Base-by-base conservation (phyloP, 2,888 invertebrate species). In the Pogonocherus hispidulus region DNA sequence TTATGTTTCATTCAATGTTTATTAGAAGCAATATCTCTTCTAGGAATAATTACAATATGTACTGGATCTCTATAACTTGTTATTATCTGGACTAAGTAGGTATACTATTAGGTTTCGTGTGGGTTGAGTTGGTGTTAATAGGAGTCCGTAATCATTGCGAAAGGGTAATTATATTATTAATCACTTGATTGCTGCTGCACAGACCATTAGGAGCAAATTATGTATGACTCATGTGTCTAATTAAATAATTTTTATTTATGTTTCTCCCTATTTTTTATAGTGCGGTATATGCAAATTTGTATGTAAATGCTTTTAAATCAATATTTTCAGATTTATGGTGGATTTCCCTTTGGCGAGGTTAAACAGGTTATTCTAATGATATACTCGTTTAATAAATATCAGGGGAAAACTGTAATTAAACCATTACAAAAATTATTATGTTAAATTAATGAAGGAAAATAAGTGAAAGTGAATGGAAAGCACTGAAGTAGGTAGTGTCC, bases 391-490 rank as follows among this genome's bases (percentile, higher is more conserved):
- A 41, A 2, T 14, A 41, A 41, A 41, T 14, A n/a, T 16, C 41
- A 41, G 16, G 41, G 8, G n/a, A 16, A 41, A 3, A 41, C 14
- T 2, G 14, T 41, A 41, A n/a, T 16, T 41, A n/a, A 14, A n/a
- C 32, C 2, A 32, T 32, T 32, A 32, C 32, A 32, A 9, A 32
- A 32, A 32, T 11, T 32, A 32, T 32, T 32, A 32, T 8, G 9
- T 32, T 32, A 11, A 32, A 32, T 32, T 11, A 32, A 32, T 32
- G 32, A 32, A 11, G 3, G 32, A 32, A 32, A 32, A 3, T 70
- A 54, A 52, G 55, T 56, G 23, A 55, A 54, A 18, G 52, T 22
- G 20, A 47, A 18, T 47, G 18, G n/a, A n/a, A n/a, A n/a, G n/a
- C n/a, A n/a, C n/a, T n/a, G n/a, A n/a, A n/a, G n/a, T n/a, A n/a